Base-by-base conservation (phyloP, 2,797 vertebrate genomes). In the Pseudopleuronectes americanus region DNA sequence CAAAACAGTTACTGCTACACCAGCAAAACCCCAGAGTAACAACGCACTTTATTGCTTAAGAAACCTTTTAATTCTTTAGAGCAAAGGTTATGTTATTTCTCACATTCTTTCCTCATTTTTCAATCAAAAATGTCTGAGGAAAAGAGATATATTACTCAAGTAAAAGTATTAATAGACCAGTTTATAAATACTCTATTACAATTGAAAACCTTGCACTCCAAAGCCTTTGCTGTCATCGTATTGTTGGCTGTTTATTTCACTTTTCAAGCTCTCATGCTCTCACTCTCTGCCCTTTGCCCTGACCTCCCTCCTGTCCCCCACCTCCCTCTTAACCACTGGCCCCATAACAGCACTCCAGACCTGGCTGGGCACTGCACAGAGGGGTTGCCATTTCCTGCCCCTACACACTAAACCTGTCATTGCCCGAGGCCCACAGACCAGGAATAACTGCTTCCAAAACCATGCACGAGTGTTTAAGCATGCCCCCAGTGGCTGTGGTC, bases 381-480 rank as follows among this genome's bases (percentile, higher is more conserved):
- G 21, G 38, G 64, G 48, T 74, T 79, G 54, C 83, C 79, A 79
- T 86, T 86, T 85, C 79, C 83, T 77, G 58, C 73, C 65, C 76
- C 70, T 64, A 51, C 74, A 57, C 75, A 78, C 65, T 80, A 88
- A 90, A 86, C 64, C 81, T 80, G 85, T 88, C 80, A 76, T 75
- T 83, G 68, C 68, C 55, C 59, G 64, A 48, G 68, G 69, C 68
- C 70, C 77, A 49, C 65, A 72, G 58, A 90, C 73, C 75, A 76
- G 83, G 77, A 90, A 87, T 88, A 90, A 83, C 77, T 84, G 63
- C 81, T 59, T 73, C 67, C 47, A 14, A 73, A 83, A 66, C 19
- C 72, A 55, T 57, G 71, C 63, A 63, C 16, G 58, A 59, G 71
- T 76, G 76, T 80, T 87, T 73, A 76, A 83, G 66, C 78, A 53